A percentile compares a stretch with the other conserved stretches of the same genome.
phyloP scores from a whole-genome alignment of 2,797 vertebrate genomes.

The Petrocephalus schoutedeni region DNA sequence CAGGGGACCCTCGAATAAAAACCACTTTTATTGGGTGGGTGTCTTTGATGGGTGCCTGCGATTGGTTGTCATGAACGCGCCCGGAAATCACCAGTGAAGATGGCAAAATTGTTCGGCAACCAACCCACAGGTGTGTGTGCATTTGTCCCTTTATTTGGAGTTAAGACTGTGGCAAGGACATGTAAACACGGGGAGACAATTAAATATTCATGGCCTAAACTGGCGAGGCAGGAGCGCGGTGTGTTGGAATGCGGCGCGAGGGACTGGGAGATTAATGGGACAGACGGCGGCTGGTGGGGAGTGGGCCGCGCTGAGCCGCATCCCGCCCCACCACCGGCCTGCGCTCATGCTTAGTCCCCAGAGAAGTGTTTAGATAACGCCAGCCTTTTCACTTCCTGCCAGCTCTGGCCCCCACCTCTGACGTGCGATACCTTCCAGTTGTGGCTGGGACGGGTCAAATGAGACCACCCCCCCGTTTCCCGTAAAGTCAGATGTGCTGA shows the following conservation, averaged over 20 bases:
- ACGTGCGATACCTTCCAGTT: background rate
- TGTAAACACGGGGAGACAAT: background rate
- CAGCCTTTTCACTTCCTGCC: background rate
- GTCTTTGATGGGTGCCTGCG: background rate
- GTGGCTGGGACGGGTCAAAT: background rate
- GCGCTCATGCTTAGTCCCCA: background rate
- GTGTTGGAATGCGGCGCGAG: background rate
- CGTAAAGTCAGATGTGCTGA: background rate
- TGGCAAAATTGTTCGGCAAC: background rate
- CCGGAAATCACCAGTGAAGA: background rate
- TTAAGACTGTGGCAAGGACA: background rate
- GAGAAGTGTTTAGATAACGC: background rate
- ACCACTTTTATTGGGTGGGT: background rate
- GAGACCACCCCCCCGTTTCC: background rate
- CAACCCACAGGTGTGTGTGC: background rate
- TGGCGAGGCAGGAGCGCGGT: background rate
- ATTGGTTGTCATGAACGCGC: background rate
- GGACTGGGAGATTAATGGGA: background rate
- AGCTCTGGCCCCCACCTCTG: background rate
- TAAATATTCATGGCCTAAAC: slow-evolving; percentile 11
- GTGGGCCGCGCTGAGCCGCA: background rate
- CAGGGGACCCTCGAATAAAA: background rate
- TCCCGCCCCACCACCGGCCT: no score
- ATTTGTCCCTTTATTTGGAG: background rate
- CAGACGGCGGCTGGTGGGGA: background rate